Conservation (phyloP, 1,140 invertebrate genomes). For the Aphis gossypii region DNA sequence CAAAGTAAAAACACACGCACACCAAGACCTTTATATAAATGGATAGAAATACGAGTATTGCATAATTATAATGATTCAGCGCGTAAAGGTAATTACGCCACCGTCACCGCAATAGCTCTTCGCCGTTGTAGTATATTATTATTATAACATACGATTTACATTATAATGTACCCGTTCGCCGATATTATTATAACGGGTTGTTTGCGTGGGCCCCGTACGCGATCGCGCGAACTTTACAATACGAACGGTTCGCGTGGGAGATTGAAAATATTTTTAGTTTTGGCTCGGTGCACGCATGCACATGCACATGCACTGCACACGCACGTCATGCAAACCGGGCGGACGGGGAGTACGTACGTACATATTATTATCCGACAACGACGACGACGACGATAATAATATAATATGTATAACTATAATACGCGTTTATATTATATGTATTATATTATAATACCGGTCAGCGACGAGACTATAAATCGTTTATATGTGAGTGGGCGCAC, state of each 20-base stretch:
- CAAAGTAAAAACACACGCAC: background rate
- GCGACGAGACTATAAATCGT: background rate
- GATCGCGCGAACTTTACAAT: background rate
- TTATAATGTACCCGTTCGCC: background rate
- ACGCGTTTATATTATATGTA: background rate
- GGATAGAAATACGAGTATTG: background rate
- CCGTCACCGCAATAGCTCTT: background rate
- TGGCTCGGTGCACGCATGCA: background rate
- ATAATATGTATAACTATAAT: background rate
- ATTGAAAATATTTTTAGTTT: constrained; percentile 36
- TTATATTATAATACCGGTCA: background rate
- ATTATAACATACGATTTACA: background rate
- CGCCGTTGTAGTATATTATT: background rate
- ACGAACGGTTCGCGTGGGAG: background rate
- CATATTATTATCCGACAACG: background rate
- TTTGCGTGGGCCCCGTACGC: background rate
- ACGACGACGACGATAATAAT: background rate
- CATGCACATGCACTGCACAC: background rate
- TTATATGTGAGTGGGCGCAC: background rate
- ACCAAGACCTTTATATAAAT: no score
- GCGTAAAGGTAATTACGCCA: background rate
- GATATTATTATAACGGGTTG: background rate
- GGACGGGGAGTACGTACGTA: background rate
- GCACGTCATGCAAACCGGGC: background rate
- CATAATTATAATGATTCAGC: background rate